Conservation (phyloP, 2,888 invertebrate species). For the Mongoloraphidia duomilia region DNA sequence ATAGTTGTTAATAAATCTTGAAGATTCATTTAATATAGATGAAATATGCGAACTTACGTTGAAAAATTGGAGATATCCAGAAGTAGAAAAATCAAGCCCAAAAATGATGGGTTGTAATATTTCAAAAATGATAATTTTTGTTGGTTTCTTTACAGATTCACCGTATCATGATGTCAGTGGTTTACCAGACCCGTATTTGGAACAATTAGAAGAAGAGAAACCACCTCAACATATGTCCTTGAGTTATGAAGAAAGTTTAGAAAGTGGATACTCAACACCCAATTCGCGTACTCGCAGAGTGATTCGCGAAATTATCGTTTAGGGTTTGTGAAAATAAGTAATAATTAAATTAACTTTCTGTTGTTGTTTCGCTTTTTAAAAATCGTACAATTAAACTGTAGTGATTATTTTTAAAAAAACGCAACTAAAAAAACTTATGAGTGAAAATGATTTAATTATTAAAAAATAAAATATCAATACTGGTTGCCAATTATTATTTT, state of each 20-base stretch:
- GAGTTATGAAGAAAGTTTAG: constrained; percentile 84
- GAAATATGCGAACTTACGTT: too few relatives aligned
- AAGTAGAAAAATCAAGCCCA: too few relatives aligned
- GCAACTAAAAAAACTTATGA: too few relatives aligned
- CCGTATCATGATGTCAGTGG: constrained; percentile 91
- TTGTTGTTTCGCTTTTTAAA: too few relatives aligned
- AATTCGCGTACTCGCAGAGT: constrained; percentile 85
- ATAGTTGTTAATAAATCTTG: background rate
- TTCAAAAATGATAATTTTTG: constrained; percentile 9
- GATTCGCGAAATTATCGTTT: constrained; percentile 89
- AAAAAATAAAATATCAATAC: too few relatives aligned
- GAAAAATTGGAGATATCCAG: too few relatives aligned
- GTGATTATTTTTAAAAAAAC: too few relatives aligned
- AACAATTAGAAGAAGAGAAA: constrained; percentile 66
- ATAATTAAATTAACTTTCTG: too few relatives aligned
- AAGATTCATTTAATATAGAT: background rate
- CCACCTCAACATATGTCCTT: constrained; percentile 76
- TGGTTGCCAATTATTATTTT: too few relatives aligned
- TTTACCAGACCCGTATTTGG: constrained; percentile 76
- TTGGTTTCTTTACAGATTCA: constrained; percentile 49
- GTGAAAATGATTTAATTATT: too few relatives aligned
- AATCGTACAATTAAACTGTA: too few relatives aligned
- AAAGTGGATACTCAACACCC: constrained; percentile 88
- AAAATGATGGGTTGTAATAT: background rate
- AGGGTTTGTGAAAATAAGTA: constrained; percentile 22